A percentile compares a stretch with the other conserved stretches of the same genome.
Conservation (phyloP, 2,888 invertebrate species). For the Mesoligia furuncula region DNA sequence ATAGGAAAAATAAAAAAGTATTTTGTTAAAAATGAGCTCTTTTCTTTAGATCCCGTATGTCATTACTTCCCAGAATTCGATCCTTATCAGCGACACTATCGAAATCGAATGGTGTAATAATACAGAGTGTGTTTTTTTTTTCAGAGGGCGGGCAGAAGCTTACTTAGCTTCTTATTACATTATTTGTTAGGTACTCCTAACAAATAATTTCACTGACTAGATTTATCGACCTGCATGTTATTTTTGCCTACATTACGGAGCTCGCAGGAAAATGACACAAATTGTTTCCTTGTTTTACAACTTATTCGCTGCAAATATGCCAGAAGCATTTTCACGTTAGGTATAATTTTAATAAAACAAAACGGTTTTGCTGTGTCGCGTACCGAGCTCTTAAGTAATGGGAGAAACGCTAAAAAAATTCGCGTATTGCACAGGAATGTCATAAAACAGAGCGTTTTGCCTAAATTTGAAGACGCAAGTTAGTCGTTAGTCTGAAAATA, state of each 20-base stretch:
- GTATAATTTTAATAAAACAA: slow-evolving; percentile 54
- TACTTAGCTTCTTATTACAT: too few species aligned
- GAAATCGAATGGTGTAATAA: too few species aligned
- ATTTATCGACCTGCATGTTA: background rate
- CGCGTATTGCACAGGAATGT: slow-evolving; percentile 52
- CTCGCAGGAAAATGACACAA: background rate
- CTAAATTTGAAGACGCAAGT: slow-evolving; percentile 26
- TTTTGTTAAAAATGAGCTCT: too few species aligned
- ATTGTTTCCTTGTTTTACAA: slow-evolving; percentile 3
- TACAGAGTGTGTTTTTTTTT: too few species aligned
- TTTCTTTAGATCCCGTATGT: too few species aligned
- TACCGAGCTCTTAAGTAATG: slow-evolving; percentile 37
- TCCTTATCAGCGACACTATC: too few species aligned
- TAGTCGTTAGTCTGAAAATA: slow-evolving; percentile 30
- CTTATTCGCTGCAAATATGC: background rate
- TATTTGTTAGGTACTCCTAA: too few species aligned
- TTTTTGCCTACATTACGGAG: background rate
- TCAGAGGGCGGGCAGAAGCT: too few species aligned
- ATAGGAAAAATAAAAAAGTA: too few species aligned
- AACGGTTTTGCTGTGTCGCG: slow-evolving; percentile 19
- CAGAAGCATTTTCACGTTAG: slow-evolving; percentile 39
- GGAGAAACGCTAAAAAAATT: slow-evolving; percentile 51
- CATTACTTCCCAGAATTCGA: too few species aligned
- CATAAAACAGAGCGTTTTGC: slow-evolving; percentile 49
- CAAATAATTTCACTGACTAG: background rate